Evolutionary conservation across 2,888 invertebrate genomes (phyloP).

Genomic region (Aporophyla nigra): DNA sequence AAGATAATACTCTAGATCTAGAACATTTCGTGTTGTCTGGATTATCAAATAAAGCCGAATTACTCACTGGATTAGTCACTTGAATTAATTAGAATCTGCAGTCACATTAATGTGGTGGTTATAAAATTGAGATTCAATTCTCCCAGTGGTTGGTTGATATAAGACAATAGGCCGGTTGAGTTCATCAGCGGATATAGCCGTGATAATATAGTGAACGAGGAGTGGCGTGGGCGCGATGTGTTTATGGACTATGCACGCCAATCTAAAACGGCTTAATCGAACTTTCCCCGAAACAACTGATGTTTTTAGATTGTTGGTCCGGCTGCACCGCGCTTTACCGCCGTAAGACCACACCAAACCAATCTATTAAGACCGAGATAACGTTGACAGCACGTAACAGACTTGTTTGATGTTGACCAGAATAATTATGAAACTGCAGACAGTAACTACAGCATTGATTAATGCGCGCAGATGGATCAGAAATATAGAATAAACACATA

Average conservation of each 20-base stretch:
- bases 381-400: constrained; percentile 36
- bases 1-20: constrained; percentile 8
- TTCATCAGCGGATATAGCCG: constrained; percentile 73
- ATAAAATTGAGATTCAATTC: constrained; percentile 27
- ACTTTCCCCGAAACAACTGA: constrained; percentile 68
- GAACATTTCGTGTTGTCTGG: constrained; percentile 1
- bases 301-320: constrained; percentile 70
- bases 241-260: constrained; percentile 67
- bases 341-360: constrained; percentile 45
- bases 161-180: constrained; percentile 65
- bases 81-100: constrained; percentile 26
- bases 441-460: constrained; percentile 57
- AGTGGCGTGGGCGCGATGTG: constrained; percentile 62
- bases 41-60: constrained; percentile 33
- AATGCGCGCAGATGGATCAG: constrained; percentile 50
- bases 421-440: constrained; percentile 44
- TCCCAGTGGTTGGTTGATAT: constrained; percentile 38
- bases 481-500: constrained; percentile 56
- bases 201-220: constrained; percentile 49
- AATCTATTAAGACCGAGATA: constrained; percentile 25
- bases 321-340: constrained; percentile 42
- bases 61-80: constrained; percentile 24
- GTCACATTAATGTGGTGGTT: constrained; percentile 29
- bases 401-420: constrained; percentile 45
- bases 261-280: constrained; percentile 67